Percentiles rank a stretch among this genome's conserved stretches.
Conservation (phyloP, 2,113 vertebrate species). For the Pelmatolapia mariae region DNA sequence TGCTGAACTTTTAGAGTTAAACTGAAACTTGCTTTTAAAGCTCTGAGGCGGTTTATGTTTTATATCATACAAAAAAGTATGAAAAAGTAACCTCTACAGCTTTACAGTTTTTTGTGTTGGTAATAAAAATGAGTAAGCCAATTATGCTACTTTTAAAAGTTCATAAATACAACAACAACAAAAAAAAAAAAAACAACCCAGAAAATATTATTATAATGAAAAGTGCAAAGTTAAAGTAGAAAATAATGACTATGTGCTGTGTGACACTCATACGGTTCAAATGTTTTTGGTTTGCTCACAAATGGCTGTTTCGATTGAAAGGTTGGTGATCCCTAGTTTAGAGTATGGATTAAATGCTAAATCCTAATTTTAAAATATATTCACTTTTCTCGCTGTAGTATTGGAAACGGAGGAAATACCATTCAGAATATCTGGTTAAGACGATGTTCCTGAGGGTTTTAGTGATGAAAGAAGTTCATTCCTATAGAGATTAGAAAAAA, state of each 20-base stretch:
- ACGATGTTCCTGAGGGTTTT: neutral
- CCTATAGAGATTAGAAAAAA: neutral
- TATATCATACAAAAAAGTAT: neutral
- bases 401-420: rapidly evolving
- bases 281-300: neutral
- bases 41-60: neutral
- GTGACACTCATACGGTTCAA: rapidly evolving
- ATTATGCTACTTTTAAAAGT: neutral
- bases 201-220: neutral
- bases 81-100: neutral
- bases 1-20: neutral
- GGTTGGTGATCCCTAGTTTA: neutral
- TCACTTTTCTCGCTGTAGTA: neutral
- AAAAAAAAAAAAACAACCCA: neutral
- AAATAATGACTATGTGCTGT: neutral
- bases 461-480: neutral
- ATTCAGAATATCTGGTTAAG: neutral
- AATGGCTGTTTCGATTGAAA: neutral
- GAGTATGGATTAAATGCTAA: neutral
- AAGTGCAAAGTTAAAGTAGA: neutral
- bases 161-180: neutral
- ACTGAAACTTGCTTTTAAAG: neutral
- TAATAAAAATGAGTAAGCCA: neutral
- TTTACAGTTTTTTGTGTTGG: neutral
- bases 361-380: neutral